Evolutionary conservation across 2,113 vertebrate species (phyloP), one percentile per base, ranked within the genome.

Genomic region (Verasper variegatus): DNA sequence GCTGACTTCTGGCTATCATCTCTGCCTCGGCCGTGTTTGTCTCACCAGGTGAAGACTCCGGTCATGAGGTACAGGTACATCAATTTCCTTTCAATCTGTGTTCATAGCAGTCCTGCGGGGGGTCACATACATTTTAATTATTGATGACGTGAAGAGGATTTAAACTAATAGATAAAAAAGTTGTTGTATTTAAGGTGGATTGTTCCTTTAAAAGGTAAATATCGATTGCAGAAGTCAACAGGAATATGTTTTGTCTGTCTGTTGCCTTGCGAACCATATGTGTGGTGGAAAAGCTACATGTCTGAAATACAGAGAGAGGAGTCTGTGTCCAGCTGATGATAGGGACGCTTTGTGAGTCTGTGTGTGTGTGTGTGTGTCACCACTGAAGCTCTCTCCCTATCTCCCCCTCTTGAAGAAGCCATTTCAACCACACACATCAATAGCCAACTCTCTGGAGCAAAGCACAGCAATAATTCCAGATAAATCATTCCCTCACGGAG

Each of bases 371-470:
- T 56, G 78, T 57, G 75, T 71, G 76, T 74, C 68, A 66, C 71
- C 69, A 56, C 77, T 65, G 72, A 74, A 75, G 68, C 49, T 68
- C 42, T 60, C 62, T 71, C 58, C 69, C 69, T 80, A 73, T 72
- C 82, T 73, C 68, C 54, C 57, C 68, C 80, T 82, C 91, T 88
- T 86, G 83, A 93, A 90, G 82, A 85, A 90, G 80, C 86, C 82
- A 91, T 92, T 92, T 92, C 90, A 86, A 86, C 78, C 73, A 0
- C 73, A 72, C 90, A 91, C 91, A 94, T 91, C 92, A 93, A 92
- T 89, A 70, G 88, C 67, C 65, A 49, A 84, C 87, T 87, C 89
- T 93, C 75, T 52, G 74, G 86, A 90, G 88, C 86, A 88, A 76
- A 91, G 89, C 82, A 37, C 75, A 74, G 83, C 82, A 88, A 92